A percentile compares a stretch with the other conserved stretches of the same genome.
phyloP scores from a whole-genome alignment of 2,888 invertebrate genomes.

The Amphipyra tragopoginis region DNA sequence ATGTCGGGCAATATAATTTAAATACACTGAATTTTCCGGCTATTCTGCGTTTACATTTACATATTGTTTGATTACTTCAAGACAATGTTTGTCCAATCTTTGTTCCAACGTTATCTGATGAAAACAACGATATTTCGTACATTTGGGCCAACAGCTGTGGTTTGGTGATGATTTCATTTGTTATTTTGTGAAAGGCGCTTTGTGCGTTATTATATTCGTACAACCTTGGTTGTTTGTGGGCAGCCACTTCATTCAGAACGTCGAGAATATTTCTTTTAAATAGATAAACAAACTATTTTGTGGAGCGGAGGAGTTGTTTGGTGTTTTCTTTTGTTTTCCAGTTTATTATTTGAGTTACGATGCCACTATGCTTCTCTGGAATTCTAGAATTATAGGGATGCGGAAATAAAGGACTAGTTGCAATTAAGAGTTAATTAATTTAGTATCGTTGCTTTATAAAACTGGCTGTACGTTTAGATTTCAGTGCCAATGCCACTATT shows the following conservation, averaged over 20 bases:
- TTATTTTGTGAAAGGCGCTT: conserved; percentile 65
- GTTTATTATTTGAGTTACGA: conserved; percentile 35
- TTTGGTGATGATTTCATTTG: conserved; percentile 65
- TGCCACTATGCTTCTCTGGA: conserved; percentile 8
- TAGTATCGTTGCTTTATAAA: too few species aligned
- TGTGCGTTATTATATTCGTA: conserved; percentile 55
- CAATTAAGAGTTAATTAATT: too few species aligned
- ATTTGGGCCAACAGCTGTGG: conserved; percentile 61
- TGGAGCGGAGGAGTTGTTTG: conserved; percentile 21
- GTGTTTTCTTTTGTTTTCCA: conserved; percentile 47
- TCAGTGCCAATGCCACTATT: too few species aligned
- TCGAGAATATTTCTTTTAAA: conserved; percentile 53
- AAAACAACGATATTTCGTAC: conserved; percentile 38
- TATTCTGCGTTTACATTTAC: conserved; percentile 43
- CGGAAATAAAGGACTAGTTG: conserved; percentile 25
- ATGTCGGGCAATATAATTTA: conserved; percentile 61
- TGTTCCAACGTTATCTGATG: conserved; percentile 50
- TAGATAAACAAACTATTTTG: conserved; percentile 53
- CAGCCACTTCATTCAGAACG: conserved; percentile 46
- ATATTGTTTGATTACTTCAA: conserved; percentile 52
- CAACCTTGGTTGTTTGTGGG: conserved; percentile 61
- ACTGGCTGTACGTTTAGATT: too few species aligned
- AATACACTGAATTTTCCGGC: conserved; percentile 62
- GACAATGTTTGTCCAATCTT: conserved; percentile 53
- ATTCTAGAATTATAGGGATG: not conserved